Base-by-base conservation (phyloP, 2,113 vertebrate species). In the Callionymus lyra region DNA sequence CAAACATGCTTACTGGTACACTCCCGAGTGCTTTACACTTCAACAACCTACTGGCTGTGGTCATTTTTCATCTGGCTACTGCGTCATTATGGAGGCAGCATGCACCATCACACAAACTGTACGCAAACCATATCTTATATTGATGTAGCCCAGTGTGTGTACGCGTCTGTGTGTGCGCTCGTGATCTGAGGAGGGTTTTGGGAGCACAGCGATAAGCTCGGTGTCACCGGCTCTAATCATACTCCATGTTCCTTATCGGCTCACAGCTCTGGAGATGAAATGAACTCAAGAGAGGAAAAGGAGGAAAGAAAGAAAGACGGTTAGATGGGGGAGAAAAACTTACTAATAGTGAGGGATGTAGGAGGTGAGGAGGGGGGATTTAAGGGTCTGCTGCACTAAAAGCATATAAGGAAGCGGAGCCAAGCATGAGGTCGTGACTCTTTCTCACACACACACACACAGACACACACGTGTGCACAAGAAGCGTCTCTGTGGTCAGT, bases 341-440 rank as follows among this genome's bases (percentile, higher is more conserved):
- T 4, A 27, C 21, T 27, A 27, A 27, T 5, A 27, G 21, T 27
- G 21, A 35, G 39, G 14, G 53, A 59, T 59, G 45, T 37, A 37
- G 54, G 50, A 51, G 54, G 44, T 43, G 64, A 59, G 56, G 19
- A 70, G 47, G n/a, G 12, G 62, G 59, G 74, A 81, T 70, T 74
- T 77, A 70, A 72, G 46, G 71, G 63, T 79, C 74, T 57, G 50
- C 46, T 77, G 67, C 69, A 68, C 79, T 79, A 76, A 77, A 79
- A 82, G 76, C 72, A 51, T 44, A 56, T 55, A 35, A 63, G 39
- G 53, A 65, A 53, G 36, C 44, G 6, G 31, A 45, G 72, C 69
- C 70, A 76, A 51, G 50, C 35, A 47, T 52, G 12, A 12, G 49
- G 59, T 62, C 70, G 55, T 8, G 38, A 21, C 49, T 63, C 73